These are phyloP conservation scores for Acrocephalus arundinaceus DNA, from an alignment of 2,113 vertebrate species.

Conservation along the genomic window DNA sequence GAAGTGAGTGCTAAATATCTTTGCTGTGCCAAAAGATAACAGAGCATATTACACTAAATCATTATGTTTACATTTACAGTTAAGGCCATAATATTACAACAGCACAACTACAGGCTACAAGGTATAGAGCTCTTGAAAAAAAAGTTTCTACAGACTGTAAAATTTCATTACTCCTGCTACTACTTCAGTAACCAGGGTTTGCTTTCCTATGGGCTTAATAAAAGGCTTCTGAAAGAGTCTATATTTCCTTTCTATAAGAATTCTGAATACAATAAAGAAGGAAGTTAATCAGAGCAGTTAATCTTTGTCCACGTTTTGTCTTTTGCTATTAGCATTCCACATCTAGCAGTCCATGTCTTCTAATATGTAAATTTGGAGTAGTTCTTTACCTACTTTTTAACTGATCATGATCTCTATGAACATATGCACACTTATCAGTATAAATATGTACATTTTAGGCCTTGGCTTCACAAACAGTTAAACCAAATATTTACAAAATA, in stretches of 20 bases:
- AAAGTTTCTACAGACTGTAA: neutral
- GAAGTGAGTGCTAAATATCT: neutral
- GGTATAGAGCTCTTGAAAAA: neutral
- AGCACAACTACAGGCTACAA: neutral
- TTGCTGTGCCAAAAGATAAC: neutral
- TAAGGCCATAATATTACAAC: neutral
- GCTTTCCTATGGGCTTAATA: neutral
- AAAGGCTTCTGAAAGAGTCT: neutral
- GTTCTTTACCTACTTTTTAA: neutral
- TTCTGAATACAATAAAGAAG: neutral
- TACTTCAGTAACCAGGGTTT: neutral
- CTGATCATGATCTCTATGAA: neutral
- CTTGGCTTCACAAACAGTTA: slow-evolving; percentile 13
- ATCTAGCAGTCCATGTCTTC: neutral
- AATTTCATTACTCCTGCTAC: neutral
- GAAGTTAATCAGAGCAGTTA: neutral
- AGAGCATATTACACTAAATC: neutral
- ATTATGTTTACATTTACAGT: neutral
- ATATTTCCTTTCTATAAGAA: neutral
- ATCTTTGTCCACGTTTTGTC: neutral
- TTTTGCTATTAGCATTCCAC: neutral
- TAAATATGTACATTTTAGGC: slow-evolving; percentile 49
- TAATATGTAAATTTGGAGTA: neutral
- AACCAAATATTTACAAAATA: slow-evolving; percentile 38
- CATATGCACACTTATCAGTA: neutral